A percentile compares a stretch with the other conserved stretches of the same genome.
These are phyloP conservation scores for Trachelus tabidus DNA, from an alignment of 2,888 invertebrate species.

Conservation along the genomic window DNA sequence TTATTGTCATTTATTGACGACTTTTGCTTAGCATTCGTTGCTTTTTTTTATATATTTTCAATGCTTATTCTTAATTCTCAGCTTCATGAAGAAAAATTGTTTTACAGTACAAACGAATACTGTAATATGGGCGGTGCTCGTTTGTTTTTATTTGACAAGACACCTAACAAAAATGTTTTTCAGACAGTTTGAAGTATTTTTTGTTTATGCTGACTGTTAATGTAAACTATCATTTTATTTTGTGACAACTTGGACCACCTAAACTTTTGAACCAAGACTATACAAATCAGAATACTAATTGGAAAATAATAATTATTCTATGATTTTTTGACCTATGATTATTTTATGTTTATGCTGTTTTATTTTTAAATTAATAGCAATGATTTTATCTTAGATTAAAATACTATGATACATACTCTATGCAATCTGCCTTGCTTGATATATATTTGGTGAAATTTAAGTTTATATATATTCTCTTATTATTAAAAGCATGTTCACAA, in stretches of 20 bases:
- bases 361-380: background rate
- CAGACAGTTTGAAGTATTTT: background rate
- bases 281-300: background rate
- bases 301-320: background rate
- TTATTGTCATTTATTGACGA: constrained; percentile 2
- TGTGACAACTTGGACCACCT: background rate
- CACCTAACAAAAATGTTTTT: background rate
- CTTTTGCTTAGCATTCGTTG: background rate
- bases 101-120: background rate
- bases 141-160: background rate
- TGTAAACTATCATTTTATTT: too few relatives aligned
- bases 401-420: background rate
- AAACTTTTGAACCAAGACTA: background rate
- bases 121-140: background rate
- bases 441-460: background rate
- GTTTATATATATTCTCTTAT: background rate
- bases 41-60: background rate
- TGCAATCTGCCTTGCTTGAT: background rate
- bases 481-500: background rate
- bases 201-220: background rate
- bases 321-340: background rate
- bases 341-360: background rate
- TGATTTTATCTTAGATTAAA: background rate
- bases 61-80: background rate
- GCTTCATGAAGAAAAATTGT: background rate